Evolutionary conservation across 1,140 invertebrate genomes (phyloP).

Genomic region (Anastrepha obliqua): DNA sequence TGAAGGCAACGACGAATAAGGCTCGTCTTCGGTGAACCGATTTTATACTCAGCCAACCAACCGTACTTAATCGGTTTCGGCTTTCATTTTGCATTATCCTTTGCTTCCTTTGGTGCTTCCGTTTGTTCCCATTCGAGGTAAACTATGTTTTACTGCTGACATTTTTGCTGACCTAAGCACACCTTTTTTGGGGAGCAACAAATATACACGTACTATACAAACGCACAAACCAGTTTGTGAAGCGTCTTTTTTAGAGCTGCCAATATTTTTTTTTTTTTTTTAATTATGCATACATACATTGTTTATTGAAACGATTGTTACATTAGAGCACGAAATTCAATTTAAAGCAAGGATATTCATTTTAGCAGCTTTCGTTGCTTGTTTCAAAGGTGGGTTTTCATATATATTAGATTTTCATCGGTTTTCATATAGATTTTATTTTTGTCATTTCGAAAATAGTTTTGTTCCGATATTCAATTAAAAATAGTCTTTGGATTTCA

Average conservation of each 20-base stretch:
- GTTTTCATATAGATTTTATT: too few species aligned
- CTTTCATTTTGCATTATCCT: conserved; percentile 45
- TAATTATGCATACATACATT: too few species aligned
- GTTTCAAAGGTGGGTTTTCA: too few species aligned
- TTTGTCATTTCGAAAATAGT: too few species aligned
- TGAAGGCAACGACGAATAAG: not conserved
- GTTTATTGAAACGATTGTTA: too few species aligned
- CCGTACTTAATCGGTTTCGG: conserved; percentile 31
- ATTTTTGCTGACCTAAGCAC: not conserved
- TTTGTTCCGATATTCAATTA: too few species aligned
- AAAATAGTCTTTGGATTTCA: too few species aligned
- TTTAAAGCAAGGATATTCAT: too few species aligned
- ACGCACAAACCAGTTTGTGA: not conserved
- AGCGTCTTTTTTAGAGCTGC: not conserved
- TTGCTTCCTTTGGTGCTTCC: conserved; percentile 35
- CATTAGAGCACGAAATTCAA: too few species aligned
- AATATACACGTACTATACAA: not conserved
- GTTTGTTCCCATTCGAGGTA: conserved; percentile 22
- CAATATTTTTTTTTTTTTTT: not conserved
- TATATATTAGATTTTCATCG: too few species aligned
- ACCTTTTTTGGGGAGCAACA: conserved; percentile 12
- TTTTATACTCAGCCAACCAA: conserved; percentile 32
- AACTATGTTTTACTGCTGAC: not conserved
- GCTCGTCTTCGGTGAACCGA: conserved; percentile 13
- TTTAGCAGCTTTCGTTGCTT: too few species aligned